Percentiles rank a stretch among this genome's conserved stretches.
Evolutionary conservation across 2,888 invertebrate genomes (phyloP).

Genomic region (Lomographa bimaculata): DNA sequence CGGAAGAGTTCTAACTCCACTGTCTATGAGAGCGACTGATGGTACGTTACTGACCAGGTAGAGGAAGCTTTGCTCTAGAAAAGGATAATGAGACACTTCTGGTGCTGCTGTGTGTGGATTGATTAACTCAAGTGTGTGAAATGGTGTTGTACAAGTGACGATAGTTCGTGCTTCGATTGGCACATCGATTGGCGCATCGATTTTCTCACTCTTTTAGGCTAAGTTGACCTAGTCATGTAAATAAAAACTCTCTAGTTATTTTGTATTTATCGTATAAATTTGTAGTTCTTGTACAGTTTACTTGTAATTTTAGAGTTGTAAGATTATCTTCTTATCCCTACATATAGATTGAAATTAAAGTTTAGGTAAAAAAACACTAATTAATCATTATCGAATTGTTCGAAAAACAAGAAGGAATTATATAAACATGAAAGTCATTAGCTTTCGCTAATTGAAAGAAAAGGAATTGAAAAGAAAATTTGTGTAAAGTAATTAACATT

Average conservation of each 20-base stretch:
- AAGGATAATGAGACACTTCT: slow-evolving; percentile 3
- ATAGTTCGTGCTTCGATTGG: slow-evolving; percentile 6
- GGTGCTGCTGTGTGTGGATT: no score
- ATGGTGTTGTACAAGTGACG: not conserved
- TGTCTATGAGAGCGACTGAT: slow-evolving; percentile 80
- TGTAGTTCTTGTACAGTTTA: slow-evolving; percentile 11
- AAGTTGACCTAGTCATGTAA: slow-evolving; percentile 15
- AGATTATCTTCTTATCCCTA: no score
- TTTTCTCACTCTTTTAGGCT: not conserved
- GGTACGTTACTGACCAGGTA: slow-evolving; percentile 70
- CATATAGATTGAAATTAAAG: no score
- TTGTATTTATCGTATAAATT: slow-evolving; percentile 4
- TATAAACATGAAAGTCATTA: no score
- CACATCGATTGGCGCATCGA: slow-evolving; percentile 12
- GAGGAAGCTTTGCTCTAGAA: slow-evolving; percentile 72
- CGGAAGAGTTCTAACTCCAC: slow-evolving; percentile 76
- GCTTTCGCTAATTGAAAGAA: no score
- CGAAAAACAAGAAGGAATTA: no score
- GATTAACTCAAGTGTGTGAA: no score
- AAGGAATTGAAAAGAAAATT: no score
- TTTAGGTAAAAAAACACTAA: no score
- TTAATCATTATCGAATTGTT: no score
- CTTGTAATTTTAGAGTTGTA: not conserved
- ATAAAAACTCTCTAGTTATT: slow-evolving; percentile 1
- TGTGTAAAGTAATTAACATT: no score